Conservation (phyloP, 2,113 vertebrate species). For the Falcunculus frontatus region DNA sequence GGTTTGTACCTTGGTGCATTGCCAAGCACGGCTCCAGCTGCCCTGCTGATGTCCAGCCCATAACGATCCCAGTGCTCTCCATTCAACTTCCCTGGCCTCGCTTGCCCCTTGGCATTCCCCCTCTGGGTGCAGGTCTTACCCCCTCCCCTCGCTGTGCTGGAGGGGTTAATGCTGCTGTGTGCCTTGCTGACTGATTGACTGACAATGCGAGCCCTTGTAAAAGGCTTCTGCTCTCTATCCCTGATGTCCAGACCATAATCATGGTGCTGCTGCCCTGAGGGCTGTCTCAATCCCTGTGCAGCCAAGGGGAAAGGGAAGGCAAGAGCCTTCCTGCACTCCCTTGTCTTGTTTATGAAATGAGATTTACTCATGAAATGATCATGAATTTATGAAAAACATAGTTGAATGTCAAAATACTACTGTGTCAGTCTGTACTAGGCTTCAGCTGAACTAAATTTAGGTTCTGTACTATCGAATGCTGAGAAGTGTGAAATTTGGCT, state of each 20-base stretch:
- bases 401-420: background rate
- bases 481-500: background rate
- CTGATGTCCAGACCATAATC: background rate
- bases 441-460: background rate
- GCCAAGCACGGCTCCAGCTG: background rate
- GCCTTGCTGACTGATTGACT: background rate
- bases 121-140: background rate
- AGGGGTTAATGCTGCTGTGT: background rate
- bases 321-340: background rate
- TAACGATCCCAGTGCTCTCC: background rate
- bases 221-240: accelerated
- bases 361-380: background rate
- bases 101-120: accelerated
- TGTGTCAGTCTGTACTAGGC: background rate
- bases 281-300: background rate
- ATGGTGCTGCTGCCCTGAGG: background rate
- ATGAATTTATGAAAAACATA: background rate
- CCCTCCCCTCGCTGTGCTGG: background rate
- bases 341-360: background rate
- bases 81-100: accelerated
- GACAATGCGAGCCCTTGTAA: background rate
- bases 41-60: background rate
- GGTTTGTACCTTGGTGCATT: background rate
- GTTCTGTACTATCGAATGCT: background rate
- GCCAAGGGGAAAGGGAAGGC: background rate